Percentiles rank a stretch among this genome's conserved stretches.
Conservation (phyloP, 2,797 vertebrate species). For the Prionace glauca region DNA sequence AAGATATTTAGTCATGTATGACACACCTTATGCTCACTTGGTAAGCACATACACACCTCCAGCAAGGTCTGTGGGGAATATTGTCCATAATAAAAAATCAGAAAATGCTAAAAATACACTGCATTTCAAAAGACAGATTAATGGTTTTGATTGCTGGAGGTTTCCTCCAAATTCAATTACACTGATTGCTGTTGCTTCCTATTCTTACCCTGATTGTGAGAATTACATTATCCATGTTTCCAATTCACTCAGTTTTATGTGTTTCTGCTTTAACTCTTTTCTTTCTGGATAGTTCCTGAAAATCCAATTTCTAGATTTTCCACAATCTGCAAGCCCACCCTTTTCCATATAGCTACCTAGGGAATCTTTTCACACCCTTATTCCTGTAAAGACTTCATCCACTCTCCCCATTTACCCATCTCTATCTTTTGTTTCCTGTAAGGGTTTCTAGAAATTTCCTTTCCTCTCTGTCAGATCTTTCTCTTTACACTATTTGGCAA, state of each 20-base stretch:
- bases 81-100: not conserved
- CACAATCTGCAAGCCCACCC: not conserved
- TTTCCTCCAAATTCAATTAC: not conserved
- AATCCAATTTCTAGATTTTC: not conserved
- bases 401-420: too few species aligned
- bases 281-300: not conserved
- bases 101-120: not conserved
- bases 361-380: too few species aligned
- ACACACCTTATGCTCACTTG: not conserved
- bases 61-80: not conserved
- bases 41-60: too few species aligned
- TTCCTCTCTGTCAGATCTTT: not conserved
- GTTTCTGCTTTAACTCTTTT: not conserved
- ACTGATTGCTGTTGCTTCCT: not conserved
- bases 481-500: not conserved
- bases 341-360: too few species aligned
- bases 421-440: too few species aligned
- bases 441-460: not conserved
- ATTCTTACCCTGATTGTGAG: not conserved
- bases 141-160: not conserved
- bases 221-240: not conserved
- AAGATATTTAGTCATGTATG: too few species aligned
- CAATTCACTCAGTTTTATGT: not conserved
- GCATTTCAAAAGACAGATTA: not conserved
- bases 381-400: too few species aligned